phyloP scores from a whole-genome alignment of 2,888 invertebrate species.

The Apamea monoglypha region DNA sequence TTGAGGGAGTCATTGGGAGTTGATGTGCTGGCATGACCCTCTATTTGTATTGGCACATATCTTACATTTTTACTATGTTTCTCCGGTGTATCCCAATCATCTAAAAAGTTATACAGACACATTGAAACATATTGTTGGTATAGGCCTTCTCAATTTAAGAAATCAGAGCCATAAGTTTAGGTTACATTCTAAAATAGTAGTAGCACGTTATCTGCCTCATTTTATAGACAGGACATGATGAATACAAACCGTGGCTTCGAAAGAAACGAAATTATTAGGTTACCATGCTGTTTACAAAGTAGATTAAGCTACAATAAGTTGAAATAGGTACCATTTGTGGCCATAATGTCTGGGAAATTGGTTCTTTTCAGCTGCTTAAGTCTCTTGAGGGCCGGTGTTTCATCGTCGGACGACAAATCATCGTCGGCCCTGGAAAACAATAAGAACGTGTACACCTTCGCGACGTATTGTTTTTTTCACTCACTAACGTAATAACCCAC shows the following conservation, averaged over 20 bases:
- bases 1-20: constrained; percentile 79
- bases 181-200: background rate
- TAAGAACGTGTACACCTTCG: constrained; percentile 46
- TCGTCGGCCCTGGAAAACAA: constrained; percentile 83
- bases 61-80: constrained; percentile 78
- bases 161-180: background rate
- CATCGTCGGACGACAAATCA: constrained; percentile 84
- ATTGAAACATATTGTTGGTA: background rate
- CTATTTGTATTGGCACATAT: constrained; percentile 85
- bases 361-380: constrained; percentile 81
- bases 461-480: constrained; percentile 16
- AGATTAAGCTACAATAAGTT: constrained; percentile 13
- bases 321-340: constrained; percentile 76
- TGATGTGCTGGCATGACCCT: constrained; percentile 85
- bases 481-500: constrained; percentile 70
- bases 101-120: constrained; percentile 68
- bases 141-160: background rate
- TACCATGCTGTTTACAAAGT: constrained; percentile 13
- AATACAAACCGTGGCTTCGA: background rate
- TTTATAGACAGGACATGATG: background rate
- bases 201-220: background rate
- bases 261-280: constrained; percentile 29
- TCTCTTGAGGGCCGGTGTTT: constrained; percentile 82
- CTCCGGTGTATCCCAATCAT: constrained; percentile 74
- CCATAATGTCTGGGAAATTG: constrained; percentile 81